Conservation (phyloP, 2,113 vertebrate species). For the Cyanoderma ruficeps region DNA sequence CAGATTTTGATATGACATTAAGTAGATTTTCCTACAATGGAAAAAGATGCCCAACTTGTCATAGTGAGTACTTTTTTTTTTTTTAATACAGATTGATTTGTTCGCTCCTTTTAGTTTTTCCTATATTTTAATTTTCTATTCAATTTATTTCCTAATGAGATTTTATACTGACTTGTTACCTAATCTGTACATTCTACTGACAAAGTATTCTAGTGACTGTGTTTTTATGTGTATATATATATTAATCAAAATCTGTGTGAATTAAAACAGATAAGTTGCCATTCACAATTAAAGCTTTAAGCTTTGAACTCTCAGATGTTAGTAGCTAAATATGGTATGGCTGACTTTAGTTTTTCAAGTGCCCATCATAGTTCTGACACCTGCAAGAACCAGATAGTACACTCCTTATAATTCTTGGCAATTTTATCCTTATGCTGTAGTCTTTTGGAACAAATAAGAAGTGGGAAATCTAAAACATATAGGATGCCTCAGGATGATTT, state of each 20-base stretch:
- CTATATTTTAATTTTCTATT: conserved; percentile 6
- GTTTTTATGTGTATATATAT: not conserved
- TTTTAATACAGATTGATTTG: conserved; percentile 22
- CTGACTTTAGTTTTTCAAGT: not conserved
- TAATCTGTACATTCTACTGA: not conserved
- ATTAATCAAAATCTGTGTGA: not conserved
- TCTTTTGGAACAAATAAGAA: not conserved
- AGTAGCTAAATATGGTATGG: not conserved
- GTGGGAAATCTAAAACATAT: not conserved
- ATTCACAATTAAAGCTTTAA: not conserved
- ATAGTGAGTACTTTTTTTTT: conserved; percentile 85
- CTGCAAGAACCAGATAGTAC: not conserved
- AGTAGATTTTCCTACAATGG: conserved; percentile 94
- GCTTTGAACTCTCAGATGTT: not conserved
- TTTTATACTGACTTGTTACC: conserved; percentile 5
- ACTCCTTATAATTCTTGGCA: not conserved
- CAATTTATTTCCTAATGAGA: not conserved
- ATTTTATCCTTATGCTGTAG: not conserved
- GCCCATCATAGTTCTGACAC: not conserved
- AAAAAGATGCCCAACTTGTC: conserved; percentile 92
- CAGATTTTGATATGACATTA: conserved; percentile 99
- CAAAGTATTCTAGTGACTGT: not conserved
- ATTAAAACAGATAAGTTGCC: not conserved
- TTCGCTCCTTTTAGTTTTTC: conserved; percentile 16
- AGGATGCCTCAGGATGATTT: not conserved